Conservation (phyloP, 37 sponge, comb jelly and placozoan species). For the Beroe forskalii region DNA sequence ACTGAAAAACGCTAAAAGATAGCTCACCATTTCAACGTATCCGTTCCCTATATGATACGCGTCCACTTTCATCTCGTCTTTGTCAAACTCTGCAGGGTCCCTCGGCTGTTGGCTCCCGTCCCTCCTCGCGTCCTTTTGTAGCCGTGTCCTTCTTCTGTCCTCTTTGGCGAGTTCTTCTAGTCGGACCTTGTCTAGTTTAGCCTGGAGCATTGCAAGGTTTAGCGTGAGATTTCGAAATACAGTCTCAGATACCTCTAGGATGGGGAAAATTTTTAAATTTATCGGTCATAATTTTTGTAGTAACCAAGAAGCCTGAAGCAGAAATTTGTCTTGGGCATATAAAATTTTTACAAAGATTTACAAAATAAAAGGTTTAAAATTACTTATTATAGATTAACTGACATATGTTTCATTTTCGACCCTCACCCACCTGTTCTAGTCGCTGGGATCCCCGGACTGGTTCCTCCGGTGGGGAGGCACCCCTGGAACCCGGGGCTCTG, state of each 20-base stretch:
- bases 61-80: conserved; percentile 10
- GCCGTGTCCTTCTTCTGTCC: background rate
- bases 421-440: background rate
- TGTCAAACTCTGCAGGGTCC: background rate
- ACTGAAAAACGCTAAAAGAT: background rate
- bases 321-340: no score
- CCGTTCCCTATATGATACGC: conserved; percentile 39
- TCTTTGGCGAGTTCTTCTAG: conserved; percentile 28
- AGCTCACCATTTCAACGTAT: conserved; percentile 53
- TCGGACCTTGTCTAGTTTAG: conserved; percentile 23
- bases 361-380: no score
- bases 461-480: no score
- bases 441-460: background rate
- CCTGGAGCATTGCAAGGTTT: no score
- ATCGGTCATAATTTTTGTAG: no score
- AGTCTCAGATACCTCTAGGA: no score
- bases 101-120: background rate
- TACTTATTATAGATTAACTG: no score
- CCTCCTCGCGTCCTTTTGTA: background rate
- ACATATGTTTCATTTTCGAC: no score
- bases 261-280: no score
- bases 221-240: no score
- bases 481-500: background rate
- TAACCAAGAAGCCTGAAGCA: no score
- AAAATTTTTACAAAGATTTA: no score